These are phyloP conservation scores for Theocolax elegans DNA, from an alignment of 1,140 invertebrate genomes.

Conservation along the genomic window DNA sequence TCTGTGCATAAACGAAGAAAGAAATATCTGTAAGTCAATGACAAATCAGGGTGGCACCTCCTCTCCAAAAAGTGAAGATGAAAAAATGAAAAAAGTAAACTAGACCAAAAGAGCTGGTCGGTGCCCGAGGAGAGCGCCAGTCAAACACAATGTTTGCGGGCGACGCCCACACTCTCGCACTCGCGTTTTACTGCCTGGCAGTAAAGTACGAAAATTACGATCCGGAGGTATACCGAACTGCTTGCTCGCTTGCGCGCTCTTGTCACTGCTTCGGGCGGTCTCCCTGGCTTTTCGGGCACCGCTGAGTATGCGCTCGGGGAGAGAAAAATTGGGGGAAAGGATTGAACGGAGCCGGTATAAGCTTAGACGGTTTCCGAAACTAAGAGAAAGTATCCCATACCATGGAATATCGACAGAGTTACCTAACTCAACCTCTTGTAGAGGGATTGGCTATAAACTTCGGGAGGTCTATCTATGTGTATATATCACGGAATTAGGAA, in stretches of 20 bases:
- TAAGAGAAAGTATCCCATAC: conserved; percentile 30
- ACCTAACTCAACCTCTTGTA: background rate
- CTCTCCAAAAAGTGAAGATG: too few species aligned
- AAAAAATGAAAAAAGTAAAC: too few species aligned
- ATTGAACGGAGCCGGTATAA: conserved; percentile 1
- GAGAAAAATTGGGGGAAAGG: conserved; percentile 14
- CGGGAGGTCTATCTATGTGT: too few species aligned
- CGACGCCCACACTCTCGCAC: conserved; percentile 50
- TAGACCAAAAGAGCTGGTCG: too few species aligned
- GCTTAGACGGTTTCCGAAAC: conserved; percentile 32
- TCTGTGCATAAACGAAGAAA: too few species aligned
- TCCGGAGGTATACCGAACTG: conserved; percentile 41
- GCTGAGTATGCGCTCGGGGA: too few species aligned
- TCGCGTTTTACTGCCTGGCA: conserved; percentile 57
- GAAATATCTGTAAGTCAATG: too few species aligned
- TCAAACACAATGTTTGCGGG: conserved; percentile 59
- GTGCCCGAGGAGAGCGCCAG: too few species aligned
- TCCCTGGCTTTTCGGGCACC: too few species aligned
- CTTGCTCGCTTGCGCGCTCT: conserved; percentile 40
- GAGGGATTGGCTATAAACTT: background rate
- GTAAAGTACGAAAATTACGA: conserved; percentile 61
- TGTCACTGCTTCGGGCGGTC: conserved; percentile 58
- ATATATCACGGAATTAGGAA: too few species aligned
- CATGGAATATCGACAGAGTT: too few species aligned
- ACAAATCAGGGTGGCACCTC: conserved; percentile 25